Percentiles rank a stretch among this genome's conserved stretches.
These are phyloP conservation scores for Anser cygnoides DNA, from an alignment of 2,113 vertebrate genomes.

Conservation along the genomic window DNA sequence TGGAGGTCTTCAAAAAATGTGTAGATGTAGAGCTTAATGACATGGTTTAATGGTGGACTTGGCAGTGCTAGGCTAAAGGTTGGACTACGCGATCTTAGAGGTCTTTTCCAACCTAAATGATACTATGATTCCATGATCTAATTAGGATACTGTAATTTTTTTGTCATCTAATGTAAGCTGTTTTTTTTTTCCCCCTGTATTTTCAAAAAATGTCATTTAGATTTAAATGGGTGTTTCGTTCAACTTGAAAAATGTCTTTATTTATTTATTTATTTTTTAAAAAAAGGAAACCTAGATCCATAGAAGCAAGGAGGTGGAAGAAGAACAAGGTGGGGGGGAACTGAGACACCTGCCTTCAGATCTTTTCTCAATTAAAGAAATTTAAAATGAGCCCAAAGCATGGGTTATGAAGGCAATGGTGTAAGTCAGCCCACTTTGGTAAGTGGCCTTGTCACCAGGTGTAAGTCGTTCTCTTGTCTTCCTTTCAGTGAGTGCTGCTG, in stretches of 20 bases:
- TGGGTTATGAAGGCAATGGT: background rate
- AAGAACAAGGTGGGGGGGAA: background rate
- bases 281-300: background rate
- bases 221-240: background rate
- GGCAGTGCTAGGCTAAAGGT: too few relatives aligned
- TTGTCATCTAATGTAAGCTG: background rate
- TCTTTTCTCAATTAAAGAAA: background rate
- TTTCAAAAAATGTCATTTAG: background rate
- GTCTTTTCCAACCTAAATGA: too few relatives aligned
- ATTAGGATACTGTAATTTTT: background rate
- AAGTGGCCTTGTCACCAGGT: fast-evolving
- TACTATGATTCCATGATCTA: background rate
- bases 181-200: background rate
- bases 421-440: background rate
- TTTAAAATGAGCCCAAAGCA: background rate
- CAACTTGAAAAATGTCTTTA: background rate
- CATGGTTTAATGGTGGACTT: too few relatives aligned
- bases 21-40: too few relatives aligned
- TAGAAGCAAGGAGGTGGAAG: background rate
- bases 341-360: background rate
- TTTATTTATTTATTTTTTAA: too few relatives aligned
- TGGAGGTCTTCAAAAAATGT: too few relatives aligned
- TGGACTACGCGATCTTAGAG: too few relatives aligned
- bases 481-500: background rate
- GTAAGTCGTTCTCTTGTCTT: background rate